phyloP scores from a whole-genome alignment of 2,113 vertebrate species.

The Dissostichus mawsoni region DNA sequence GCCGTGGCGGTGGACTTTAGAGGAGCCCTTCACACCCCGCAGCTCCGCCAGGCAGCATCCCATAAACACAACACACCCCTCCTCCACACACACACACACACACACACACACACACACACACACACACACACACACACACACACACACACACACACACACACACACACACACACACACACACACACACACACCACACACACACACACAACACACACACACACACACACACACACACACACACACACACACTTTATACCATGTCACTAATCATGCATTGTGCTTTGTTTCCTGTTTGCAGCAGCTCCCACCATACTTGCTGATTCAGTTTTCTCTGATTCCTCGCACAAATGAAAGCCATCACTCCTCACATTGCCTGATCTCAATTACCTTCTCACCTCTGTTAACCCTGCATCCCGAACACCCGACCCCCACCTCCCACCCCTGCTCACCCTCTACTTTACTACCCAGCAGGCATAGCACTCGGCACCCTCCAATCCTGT shows the following conservation, averaged over 20 bases:
- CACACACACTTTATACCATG: constrained; percentile 7
- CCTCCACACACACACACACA: constrained; percentile 12
- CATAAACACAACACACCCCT: constrained; percentile 34
- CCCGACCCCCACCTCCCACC: constrained; percentile 49
- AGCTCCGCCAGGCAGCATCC: constrained; percentile 42
- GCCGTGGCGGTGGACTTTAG: constrained; percentile 45
- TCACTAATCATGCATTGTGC: constrained; percentile 3
- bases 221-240: constrained; percentile 27
- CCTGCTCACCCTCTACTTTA: constrained; percentile 55
- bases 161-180: constrained; percentile 20
- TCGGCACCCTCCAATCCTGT: constrained; percentile 75
- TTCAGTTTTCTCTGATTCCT: constrained; percentile 15
- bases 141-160: constrained; percentile 27
- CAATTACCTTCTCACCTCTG: constrained; percentile 79
- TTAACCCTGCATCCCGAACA: constrained; percentile 60
- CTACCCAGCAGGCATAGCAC: constrained; percentile 81
- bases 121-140: constrained; percentile 25
- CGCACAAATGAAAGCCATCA: constrained; percentile 52
- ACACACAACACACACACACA: constrained; percentile 20
- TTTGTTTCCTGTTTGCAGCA: background rate
- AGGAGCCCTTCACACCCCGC: constrained; percentile 46
- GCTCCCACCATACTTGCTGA: constrained; percentile 7
- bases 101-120: no score
- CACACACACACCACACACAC: no score
- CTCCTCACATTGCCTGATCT: constrained; percentile 70